Evolutionary conservation across 2,113 vertebrate species (phyloP), one percentile per base, ranked within the genome.

Genomic region (Xenopus borealis): DNA sequence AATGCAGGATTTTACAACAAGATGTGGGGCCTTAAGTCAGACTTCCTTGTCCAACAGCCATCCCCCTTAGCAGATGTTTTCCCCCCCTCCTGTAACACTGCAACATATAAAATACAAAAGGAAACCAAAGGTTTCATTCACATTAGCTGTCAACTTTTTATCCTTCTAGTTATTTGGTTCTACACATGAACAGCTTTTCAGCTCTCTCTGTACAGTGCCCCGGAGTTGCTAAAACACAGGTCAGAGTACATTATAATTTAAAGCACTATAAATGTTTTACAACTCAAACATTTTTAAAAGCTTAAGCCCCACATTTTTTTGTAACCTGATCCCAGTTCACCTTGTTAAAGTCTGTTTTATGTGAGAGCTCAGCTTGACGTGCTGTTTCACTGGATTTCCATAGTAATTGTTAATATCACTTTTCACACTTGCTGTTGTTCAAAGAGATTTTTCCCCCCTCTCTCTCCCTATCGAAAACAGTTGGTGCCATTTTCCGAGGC

Each of bases 271-370:
- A 92, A 92, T 84, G 81, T 78, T 85, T 91, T 90, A 91, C 87
- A 84, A 45, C 83, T 79, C 85, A 87, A 86, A 86, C 85, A 88
- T 83, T 87, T 82, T 80, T 79, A 88, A 55, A 89, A 87, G 82
- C 85, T 88, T 88, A 87, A 88, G 86, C 84, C 83, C 82, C 78
- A 82, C 82, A 80, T 84, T 80, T 81, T 84, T 86, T 83, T 84
- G 80, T 85, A 86, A 83, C 83, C 84, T 83, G 85, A 88, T 89
- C 87, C 85, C 86, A 86, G 83, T 87, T 89, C 87, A 88, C 89
- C 88, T 91, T 89, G 86, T 91, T 91, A 92, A 91, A 90, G 74
- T 83, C 89, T 86, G 90, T 89, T 77, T 91, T 91, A 89, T 88
- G 84, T 80, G 85, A 82, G 71, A 67, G 52, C 76, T 78, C 67